Percentiles rank a stretch among this genome's conserved stretches.
These are phyloP conservation scores for Agriopis marginaria DNA, from an alignment of 2,888 invertebrate genomes.

Conservation along the genomic window DNA sequence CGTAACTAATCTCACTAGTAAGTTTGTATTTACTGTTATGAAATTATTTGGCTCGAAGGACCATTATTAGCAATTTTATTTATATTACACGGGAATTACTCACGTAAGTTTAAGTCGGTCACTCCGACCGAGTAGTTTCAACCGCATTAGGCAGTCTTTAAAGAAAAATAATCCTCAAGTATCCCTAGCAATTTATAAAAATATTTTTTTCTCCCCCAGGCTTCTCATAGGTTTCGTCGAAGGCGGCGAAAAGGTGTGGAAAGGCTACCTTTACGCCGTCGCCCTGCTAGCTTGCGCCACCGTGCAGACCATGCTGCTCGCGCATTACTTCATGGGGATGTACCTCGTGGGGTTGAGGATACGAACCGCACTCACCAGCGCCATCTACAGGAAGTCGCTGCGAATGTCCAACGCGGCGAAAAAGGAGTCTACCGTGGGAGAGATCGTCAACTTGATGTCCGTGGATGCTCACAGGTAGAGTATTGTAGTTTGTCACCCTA, in stretches of 20 bases:
- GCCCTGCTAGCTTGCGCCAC: slow-evolving; percentile 91
- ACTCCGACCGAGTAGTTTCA: too few species aligned
- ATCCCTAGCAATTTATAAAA: not conserved
- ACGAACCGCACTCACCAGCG: slow-evolving; percentile 94
- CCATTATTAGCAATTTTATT: too few species aligned
- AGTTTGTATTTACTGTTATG: too few species aligned
- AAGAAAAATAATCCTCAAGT: not conserved
- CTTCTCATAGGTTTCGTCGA: slow-evolving; percentile 91
- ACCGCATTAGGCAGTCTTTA: too few species aligned
- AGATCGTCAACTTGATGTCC: slow-evolving; percentile 97
- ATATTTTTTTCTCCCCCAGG: slow-evolving; percentile 66
- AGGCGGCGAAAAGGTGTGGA: slow-evolving; percentile 90
- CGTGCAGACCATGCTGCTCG: slow-evolving; percentile 93
- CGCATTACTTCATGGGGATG: slow-evolving; percentile 97
- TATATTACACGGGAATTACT: too few species aligned
- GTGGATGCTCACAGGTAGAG: slow-evolving; percentile 93
- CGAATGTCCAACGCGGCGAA: slow-evolving; percentile 92
- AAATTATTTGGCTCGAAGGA: too few species aligned
- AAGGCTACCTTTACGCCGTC: slow-evolving; percentile 93
- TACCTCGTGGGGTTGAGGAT: slow-evolving; percentile 96
- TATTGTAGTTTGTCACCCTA: not conserved
- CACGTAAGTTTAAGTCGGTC: too few species aligned
- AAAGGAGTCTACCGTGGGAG: slow-evolving; percentile 94
- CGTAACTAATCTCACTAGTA: too few species aligned
- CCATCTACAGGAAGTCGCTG: slow-evolving; percentile 95